Percentiles rank a stretch among this genome's conserved stretches.
Conservation (phyloP, 2,888 invertebrate genomes). For the Stegophylla sp. region DNA sequence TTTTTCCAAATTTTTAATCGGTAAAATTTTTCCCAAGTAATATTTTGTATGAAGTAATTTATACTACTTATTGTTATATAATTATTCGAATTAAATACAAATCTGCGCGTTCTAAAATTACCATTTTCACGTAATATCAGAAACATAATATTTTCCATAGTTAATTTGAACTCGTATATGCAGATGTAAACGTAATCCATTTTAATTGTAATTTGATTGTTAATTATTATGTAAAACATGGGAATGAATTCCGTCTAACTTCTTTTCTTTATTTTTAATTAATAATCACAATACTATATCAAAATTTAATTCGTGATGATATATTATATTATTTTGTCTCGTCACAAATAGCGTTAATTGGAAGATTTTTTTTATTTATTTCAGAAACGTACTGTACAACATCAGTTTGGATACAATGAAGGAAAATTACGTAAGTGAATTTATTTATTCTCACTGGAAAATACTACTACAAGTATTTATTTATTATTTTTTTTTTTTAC, state of each 20-base stretch:
- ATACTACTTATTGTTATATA: slow-evolving; percentile 7
- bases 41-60: background rate
- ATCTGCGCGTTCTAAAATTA: slow-evolving; percentile 2
- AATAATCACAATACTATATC: background rate
- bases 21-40: too few relatives aligned
- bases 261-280: background rate
- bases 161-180: background rate
- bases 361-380: slow-evolving; percentile 65
- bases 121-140: slow-evolving; percentile 27
- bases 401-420: slow-evolving; percentile 83
- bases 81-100: slow-evolving; percentile 20
- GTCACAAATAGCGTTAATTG: slow-evolving; percentile 1
- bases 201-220: slow-evolving; percentile 7
- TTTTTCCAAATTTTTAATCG: too few relatives aligned
- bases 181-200: background rate
- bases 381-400: slow-evolving; percentile 88
- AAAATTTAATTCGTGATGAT: too few relatives aligned
- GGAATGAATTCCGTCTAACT: background rate
- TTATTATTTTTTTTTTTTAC: background rate
- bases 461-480: background rate
- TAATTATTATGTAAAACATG: slow-evolving; percentile 11
- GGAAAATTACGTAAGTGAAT: slow-evolving; percentile 70
- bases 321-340: background rate
- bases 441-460: slow-evolving; percentile 11
- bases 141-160: background rate